These are phyloP conservation scores for roundworm (Caenorhabditis elegans) DNA, from an alignment of 1,140 invertebrate genomes.

Conservation along the genomic window WBcel235 BX284604.4:11366501-11367000, in stretches of 20 bases:
- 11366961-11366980: background rate
- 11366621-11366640: background rate
- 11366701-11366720: slow-evolving; percentile 16
- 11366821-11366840: background rate
- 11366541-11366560: background rate
- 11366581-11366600: no score
- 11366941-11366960: background rate
- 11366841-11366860: background rate
- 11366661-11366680: background rate
- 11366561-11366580: background rate
- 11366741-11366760: background rate
- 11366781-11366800: background rate
- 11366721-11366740: slow-evolving; percentile 5
- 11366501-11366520: background rate
- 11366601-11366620: background rate
- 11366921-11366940: background rate
- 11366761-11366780: background rate
- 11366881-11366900: background rate
- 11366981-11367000: background rate
- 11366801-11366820: background rate
- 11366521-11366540: background rate
- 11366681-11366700: background rate
- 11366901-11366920: slow-evolving; percentile 21
- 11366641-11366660: background rate
- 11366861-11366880: no score